Base-by-base conservation (phyloP, 2,113 vertebrate species). In the Macquaria ambigua region DNA sequence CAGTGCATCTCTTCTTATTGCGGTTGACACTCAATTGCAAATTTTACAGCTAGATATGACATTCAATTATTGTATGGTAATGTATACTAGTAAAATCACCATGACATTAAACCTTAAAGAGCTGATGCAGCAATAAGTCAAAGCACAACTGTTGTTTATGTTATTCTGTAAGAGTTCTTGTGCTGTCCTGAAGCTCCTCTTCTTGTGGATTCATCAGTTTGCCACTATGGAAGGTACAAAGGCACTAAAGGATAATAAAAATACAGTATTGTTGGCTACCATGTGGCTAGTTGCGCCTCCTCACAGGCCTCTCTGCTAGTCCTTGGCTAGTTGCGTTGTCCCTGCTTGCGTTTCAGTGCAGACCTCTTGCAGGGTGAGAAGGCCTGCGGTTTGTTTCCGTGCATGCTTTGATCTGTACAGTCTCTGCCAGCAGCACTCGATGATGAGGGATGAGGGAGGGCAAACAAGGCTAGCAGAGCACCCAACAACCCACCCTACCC, bases 351-450 rank as follows among this genome's bases (percentile, higher is more conserved):
- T 89, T 74, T 79, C 53, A 81, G 41, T 39, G 78, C 74, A 76
- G 87, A 76, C 74, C 84, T 89, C 86, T 81, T 58, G 86, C 79
- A 78, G 84, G 68, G 77, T 77, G 72, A 90, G 91, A 53, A 66
- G 80, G 82, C 88, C 90, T 79, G 86, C 31, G 59, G 84, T 87
- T 90, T 89, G 86, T 87, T 90, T 82, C 34, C 75, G 67, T 85
- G 18, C 84, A 72, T 70, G 71, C 77, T 89, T 85, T 83, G 84
- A 91, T 87, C 84, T 90, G 86, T 58, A 89, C 75, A 82, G 63
- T 75, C 63, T 87, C 84, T 87, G 87, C 84, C 89, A 88, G 87
- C 82, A 87, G 77, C 71, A 37, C 72, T 86, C 39, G 74, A 87
- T 58, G 64, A 66, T 41, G 73, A 70, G 77, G 67, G 74, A 53